A percentile compares a stretch with the other conserved stretches of the same genome.
Evolutionary conservation across 2,888 invertebrate species (phyloP).

Genomic region (Eudasyphora cyanicolor): DNA sequence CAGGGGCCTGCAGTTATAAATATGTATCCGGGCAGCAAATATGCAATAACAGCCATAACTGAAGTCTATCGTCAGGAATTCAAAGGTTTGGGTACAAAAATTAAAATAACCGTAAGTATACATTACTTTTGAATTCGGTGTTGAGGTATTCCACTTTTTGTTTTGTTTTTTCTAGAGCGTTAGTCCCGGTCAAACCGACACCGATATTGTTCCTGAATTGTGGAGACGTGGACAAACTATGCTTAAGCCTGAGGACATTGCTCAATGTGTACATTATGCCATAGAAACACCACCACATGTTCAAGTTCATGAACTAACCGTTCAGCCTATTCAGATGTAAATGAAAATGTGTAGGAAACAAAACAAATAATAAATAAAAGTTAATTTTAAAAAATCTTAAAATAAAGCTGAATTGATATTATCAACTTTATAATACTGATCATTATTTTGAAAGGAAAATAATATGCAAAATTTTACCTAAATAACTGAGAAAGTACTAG

Average conservation of each 20-base stretch:
- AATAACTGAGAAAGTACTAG: too few relatives aligned
- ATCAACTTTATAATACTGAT: too few relatives aligned
- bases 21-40: slow-evolving; percentile 76
- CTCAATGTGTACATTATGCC: slow-evolving; percentile 68
- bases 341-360: neutral
- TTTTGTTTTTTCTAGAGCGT: slow-evolving; percentile 65
- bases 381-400: too few relatives aligned
- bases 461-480: too few relatives aligned
- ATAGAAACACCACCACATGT: slow-evolving; percentile 69
- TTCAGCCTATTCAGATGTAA: slow-evolving; percentile 21
- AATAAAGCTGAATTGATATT: too few relatives aligned
- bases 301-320: slow-evolving; percentile 60
- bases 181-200: slow-evolving; percentile 68
- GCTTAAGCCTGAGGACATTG: slow-evolving; percentile 68
- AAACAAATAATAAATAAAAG: too few relatives aligned
- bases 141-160: neutral
- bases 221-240: slow-evolving; percentile 38
- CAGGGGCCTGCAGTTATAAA: slow-evolving; percentile 67
- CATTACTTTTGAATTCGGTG: neutral
- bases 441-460: too few relatives aligned
- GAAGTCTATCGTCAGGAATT: slow-evolving; percentile 78
- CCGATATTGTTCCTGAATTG: slow-evolving; percentile 57
- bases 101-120: slow-evolving; percentile 64
- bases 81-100: slow-evolving; percentile 52
- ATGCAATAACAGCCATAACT: slow-evolving; percentile 76